Evolutionary conservation across 2,113 vertebrate genomes (phyloP).

Genomic region (Montifringilla adamsi): DNA sequence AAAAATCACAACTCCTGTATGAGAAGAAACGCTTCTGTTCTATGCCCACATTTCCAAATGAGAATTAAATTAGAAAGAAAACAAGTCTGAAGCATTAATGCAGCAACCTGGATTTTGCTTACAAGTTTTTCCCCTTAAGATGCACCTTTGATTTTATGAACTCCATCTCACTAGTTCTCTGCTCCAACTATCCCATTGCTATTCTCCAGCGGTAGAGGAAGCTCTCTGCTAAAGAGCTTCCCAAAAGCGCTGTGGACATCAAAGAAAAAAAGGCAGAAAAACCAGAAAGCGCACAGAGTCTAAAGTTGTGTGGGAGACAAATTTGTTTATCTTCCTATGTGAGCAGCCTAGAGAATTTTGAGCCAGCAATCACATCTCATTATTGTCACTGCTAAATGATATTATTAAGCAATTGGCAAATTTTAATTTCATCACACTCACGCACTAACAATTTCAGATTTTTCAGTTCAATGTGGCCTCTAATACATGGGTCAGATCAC

Average conservation of each 20-base stretch:
- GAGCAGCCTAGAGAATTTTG: not conserved
- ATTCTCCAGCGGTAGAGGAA: not conserved
- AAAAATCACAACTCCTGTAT: not conserved
- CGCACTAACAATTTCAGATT: not conserved
- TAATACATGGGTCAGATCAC: not conserved
- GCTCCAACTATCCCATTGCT: not conserved
- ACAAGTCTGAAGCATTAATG: not conserved
- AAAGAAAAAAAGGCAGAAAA: slow-evolving; percentile 1
- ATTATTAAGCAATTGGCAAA: not conserved
- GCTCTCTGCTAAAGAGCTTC: not conserved
- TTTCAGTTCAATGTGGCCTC: not conserved
- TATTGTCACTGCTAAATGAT: not conserved
- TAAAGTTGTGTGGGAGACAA: not conserved
- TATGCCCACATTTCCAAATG: not conserved
- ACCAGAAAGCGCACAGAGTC: not conserved
- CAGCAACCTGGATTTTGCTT: not conserved
- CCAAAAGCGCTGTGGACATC: not conserved
- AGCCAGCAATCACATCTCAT: not conserved
- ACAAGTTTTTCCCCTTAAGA: not conserved
- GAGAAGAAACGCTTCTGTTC: not conserved
- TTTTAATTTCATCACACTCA: not conserved
- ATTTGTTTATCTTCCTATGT: not conserved
- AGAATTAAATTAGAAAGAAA: not conserved
- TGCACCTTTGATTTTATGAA: not conserved
- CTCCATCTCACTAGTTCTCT: not conserved